Conservation (phyloP, 2,113 vertebrate species). For the Coracopsis vasa region DNA sequence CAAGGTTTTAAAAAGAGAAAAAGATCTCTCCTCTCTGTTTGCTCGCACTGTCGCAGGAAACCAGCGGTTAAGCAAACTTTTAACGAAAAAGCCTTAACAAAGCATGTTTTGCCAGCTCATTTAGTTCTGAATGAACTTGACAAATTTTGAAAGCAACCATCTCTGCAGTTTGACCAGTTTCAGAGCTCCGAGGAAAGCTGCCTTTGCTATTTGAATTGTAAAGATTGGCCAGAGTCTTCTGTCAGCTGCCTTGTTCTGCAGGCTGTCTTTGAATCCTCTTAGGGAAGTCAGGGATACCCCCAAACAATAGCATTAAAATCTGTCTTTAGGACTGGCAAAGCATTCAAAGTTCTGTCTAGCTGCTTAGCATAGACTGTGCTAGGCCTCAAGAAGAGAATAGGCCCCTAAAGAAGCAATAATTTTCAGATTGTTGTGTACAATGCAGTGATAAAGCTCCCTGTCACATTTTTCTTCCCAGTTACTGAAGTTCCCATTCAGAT, state of each 20-base stretch:
- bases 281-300: constrained; percentile 70
- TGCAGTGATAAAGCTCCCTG: constrained; percentile 88
- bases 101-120: background rate
- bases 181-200: background rate
- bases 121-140: background rate
- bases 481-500: constrained; percentile 88
- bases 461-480: constrained; percentile 93
- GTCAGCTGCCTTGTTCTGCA: constrained; percentile 50
- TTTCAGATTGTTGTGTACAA: constrained; percentile 79
- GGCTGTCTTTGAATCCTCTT: constrained; percentile 76
- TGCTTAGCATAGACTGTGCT: constrained; percentile 80
- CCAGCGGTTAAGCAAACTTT: background rate
- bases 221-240: constrained; percentile 34
- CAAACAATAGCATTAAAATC: constrained; percentile 80
- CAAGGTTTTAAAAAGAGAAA: background rate
- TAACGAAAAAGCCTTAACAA: background rate
- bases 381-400: constrained; percentile 73
- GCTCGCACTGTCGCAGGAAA: background rate
- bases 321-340: constrained; percentile 73
- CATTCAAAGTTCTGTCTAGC: constrained; percentile 72
- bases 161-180: background rate
- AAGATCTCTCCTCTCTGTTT: background rate
- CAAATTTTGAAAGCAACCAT: constrained; percentile 41
- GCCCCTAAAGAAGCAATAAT: constrained; percentile 81
- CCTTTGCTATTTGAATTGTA: constrained; percentile 48